phyloP scores from a whole-genome alignment of 2,888 invertebrate genomes.

The Lampropteryx suffumata region DNA sequence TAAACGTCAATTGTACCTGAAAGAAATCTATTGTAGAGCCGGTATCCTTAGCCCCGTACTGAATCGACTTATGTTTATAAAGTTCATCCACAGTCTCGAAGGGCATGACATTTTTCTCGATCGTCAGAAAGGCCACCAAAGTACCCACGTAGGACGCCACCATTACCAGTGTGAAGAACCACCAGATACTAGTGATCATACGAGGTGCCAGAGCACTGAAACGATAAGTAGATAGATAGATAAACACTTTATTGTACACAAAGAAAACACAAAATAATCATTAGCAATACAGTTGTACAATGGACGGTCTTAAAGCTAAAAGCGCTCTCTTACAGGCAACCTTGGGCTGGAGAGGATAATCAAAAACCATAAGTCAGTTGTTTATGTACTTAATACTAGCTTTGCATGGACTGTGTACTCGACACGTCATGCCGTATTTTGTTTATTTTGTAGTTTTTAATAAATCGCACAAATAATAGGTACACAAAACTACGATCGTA shows the following conservation, averaged over 20 bases:
- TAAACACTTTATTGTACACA: no score
- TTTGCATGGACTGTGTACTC: neutral
- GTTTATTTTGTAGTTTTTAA: no score
- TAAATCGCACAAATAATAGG: no score
- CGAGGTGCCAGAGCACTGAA: constrained; percentile 92
- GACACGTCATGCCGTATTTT: no score
- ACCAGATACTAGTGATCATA: constrained; percentile 93
- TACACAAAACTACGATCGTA: no score
- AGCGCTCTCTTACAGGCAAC: no score
- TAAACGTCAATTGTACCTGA: constrained; percentile 80
- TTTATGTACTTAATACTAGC: neutral
- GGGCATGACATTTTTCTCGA: constrained; percentile 87
- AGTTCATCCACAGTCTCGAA: constrained; percentile 92
- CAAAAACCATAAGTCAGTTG: no score
- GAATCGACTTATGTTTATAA: constrained; percentile 89
- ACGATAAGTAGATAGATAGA: constrained; percentile 21
- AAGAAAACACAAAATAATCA: no score
- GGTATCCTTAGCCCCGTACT: constrained; percentile 90
- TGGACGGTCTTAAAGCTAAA: no score
- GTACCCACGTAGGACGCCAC: constrained; percentile 95
- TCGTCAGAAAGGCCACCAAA: constrained; percentile 93
- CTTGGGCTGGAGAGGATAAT: no score
- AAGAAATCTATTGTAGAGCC: constrained; percentile 96
- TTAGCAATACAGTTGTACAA: no score
- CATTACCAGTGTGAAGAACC: constrained; percentile 95